Evolutionary conservation across 2,797 vertebrate genomes (phyloP), one percentile per base, ranked within the genome.

Genomic region (Delichon dasypus): DNA sequence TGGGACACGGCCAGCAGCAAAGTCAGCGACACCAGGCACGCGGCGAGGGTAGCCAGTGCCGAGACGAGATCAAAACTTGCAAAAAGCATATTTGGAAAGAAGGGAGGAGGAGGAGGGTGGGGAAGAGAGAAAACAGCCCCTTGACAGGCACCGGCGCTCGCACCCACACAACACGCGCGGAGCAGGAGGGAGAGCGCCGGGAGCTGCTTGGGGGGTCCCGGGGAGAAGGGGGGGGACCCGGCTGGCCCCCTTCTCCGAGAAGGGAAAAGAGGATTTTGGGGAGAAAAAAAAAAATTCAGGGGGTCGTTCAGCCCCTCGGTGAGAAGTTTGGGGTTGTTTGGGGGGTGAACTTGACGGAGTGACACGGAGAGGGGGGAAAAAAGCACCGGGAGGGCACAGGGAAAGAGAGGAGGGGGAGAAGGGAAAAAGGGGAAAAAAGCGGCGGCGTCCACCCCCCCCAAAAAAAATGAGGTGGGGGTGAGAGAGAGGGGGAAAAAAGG

Each of bases 1-100:
- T 99, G 99, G 96, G 99, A 99, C 85, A 99, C 98, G 64, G 98
- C 98, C 97, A 99, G 98, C 61, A 99, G 98, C 96, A 99, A 98
- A 62, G 98, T 98, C 98, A 99, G 98, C 85, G 99, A 99, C 96
- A 99, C 98, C 97, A 99, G 96, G 98, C 99, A 99, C 90, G 99
- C 99, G 92, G 98, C 98, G 96, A 99, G 98, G 27, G 99, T 99
- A 97, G 98, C 99, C 98, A 99, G 98, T 93, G 99, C 99, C 94
- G 99, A 99, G 94, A 99, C 98, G 94, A 99, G 98, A 97, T 99
- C 99, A 98, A 99, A 99, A 86, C 98, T 98, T 97, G 98, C 98
- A 98, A 99, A 99, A 92, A 99, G 98, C 99, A 99, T 99, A 97
- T 92, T 98, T 97, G 88, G 68, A 10, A 89, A 85, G 83, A 27